Conservation (phyloP, 2,113 vertebrate species). For the Eidolon helvum region DNA sequence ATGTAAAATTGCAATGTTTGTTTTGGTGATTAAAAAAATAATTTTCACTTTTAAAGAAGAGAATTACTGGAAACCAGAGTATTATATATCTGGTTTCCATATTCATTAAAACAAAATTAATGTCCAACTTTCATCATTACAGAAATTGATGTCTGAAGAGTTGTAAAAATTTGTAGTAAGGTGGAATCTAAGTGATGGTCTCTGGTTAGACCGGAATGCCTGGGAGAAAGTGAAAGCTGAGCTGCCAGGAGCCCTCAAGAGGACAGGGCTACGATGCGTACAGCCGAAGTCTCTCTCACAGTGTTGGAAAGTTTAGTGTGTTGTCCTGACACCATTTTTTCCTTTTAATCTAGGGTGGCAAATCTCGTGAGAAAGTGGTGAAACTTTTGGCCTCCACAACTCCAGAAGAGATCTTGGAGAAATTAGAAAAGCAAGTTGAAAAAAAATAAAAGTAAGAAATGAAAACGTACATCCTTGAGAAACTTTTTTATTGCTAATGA, state of each 20-base stretch:
- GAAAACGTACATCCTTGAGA: neutral
- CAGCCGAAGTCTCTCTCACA: neutral
- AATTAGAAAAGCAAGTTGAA: constrained; percentile 86
- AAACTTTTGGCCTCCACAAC: constrained; percentile 86
- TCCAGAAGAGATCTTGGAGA: constrained; percentile 89
- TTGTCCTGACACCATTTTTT: neutral
- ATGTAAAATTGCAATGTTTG: neutral
- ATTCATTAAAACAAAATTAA: neutral
- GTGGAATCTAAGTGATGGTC: neutral
- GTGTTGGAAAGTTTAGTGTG: neutral
- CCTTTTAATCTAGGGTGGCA: constrained; percentile 87
- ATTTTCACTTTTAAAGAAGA: neutral
- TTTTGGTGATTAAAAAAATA: constrained; percentile 19
- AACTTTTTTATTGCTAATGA: neutral
- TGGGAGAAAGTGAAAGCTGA: neutral
- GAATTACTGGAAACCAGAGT: neutral
- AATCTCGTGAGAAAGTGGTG: constrained; percentile 93
- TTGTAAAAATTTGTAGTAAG: neutral
- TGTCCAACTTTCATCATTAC: neutral
- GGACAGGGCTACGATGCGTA: accelerated
- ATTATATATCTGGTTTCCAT: neutral
- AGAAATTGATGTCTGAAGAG: neutral
- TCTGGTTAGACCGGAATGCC: neutral
- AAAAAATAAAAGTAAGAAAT: constrained; percentile 66
- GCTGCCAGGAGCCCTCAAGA: neutral